Base-by-base conservation (phyloP, 2,113 vertebrate species). In the Chloebia gouldiae region DNA sequence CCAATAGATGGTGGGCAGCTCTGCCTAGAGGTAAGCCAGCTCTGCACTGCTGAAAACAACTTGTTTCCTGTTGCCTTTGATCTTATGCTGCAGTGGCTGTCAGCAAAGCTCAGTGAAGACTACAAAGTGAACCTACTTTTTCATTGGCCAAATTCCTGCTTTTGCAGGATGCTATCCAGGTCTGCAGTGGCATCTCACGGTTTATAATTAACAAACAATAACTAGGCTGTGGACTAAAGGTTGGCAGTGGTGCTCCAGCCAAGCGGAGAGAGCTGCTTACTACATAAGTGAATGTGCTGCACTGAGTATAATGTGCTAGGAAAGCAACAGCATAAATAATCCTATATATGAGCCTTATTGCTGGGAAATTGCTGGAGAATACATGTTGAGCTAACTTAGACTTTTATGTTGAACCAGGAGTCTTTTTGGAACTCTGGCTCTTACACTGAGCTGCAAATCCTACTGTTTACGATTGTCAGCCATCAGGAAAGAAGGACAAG, bases 161-260 rank as follows among this genome's bases (percentile, higher is more conserved):
- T 95, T 88, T 1, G 5, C 51, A 70, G 87, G 64, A 92, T 78
- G 68, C 69, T 88, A 42, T 85, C 79, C 79, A 93, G 79, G 85
- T 90, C 94, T 93, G 92, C 94, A 82, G 75, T 80, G 81, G 72
- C 75, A 95, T 85, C 68, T 91, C 75, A 80, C 0, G 0, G 94
- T 90, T 93, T 95, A 54, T 83, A 96, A 93, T 92, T 88, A 96
- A 93, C 75, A 73, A 88, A 93, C 66, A 94, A 81, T 93, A 95
- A 92, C 76, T 59, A 35, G 68, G 30, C 50, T 88, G 68, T 63
- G 76, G 80, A 80, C 59, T 66, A 73, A 80, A 95, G 87, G 81
- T 44, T 96, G 90, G 44, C 8, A 3, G 27, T 66, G 54, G 66
- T n/a, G 68, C 47, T 78, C 44, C 15, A 86, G 82, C 42, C 85